phyloP scores from a whole-genome alignment of 2,888 invertebrate species.

The Herminia tarsipennalis region DNA sequence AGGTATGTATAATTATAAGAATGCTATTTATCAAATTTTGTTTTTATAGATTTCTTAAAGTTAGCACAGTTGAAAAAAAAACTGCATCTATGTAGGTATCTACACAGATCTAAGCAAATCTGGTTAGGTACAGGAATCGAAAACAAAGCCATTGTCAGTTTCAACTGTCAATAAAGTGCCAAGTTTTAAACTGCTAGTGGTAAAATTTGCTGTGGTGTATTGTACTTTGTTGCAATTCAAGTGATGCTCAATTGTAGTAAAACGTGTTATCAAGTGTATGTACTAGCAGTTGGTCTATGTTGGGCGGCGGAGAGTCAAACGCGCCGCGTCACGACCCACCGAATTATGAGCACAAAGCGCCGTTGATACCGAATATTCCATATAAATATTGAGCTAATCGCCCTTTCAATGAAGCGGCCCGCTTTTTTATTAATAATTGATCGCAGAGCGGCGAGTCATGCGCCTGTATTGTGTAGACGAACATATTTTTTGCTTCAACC shows the following conservation, averaged over 20 bases:
- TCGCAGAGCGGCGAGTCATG: conserved; percentile 83
- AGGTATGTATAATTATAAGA: neutral
- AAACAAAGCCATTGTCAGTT: too few species aligned
- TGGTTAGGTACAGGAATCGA: too few species aligned
- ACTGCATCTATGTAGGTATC: too few species aligned
- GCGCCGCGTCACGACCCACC: conserved; percentile 82
- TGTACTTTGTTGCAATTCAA: neutral
- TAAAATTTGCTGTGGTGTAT: neutral
- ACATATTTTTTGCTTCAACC: conserved; percentile 78
- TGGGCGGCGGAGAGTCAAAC: conserved; percentile 70
- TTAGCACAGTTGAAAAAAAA: too few species aligned
- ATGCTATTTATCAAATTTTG: too few species aligned
- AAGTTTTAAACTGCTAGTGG: too few species aligned
- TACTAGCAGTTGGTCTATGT: conserved; percentile 72
- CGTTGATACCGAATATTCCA: conserved; percentile 86
- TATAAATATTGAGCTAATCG: conserved; percentile 86
- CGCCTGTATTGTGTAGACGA: conserved; percentile 79
- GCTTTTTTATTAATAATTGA: conserved; percentile 86
- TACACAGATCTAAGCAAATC: too few species aligned
- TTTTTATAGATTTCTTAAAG: too few species aligned
- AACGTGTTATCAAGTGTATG: conserved; percentile 43
- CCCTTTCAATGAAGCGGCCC: conserved; percentile 85
- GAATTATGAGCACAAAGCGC: conserved; percentile 84
- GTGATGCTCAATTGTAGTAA: conserved; percentile 10
- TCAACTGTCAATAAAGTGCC: too few species aligned